Evolutionary conservation across 2,797 vertebrate species (phyloP).

Genomic region (Phaenicophaeus curvirostris): DNA sequence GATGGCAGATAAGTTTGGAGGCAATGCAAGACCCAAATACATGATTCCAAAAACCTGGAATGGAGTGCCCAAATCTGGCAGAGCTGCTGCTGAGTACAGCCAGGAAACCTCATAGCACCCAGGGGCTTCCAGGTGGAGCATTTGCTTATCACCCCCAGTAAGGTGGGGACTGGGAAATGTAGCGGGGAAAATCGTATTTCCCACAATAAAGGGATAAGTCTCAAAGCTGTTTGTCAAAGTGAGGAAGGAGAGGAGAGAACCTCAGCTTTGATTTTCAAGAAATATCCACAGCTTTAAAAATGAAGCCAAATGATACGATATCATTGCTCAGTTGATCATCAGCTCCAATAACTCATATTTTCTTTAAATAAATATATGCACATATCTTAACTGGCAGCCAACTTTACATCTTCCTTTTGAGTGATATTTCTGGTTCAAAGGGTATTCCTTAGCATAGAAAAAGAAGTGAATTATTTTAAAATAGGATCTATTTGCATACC

Average conservation of each 20-base stretch:
- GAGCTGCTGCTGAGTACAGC: neutral
- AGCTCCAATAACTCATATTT: neutral
- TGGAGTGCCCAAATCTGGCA: neutral
- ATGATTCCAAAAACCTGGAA: neutral
- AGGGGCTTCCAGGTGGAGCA: neutral
- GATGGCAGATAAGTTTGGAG: neutral
- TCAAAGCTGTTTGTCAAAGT: neutral
- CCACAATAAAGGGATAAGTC: neutral
- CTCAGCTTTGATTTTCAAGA: neutral
- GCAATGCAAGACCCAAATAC: neutral
- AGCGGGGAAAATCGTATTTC: neutral
- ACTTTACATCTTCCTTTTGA: neutral
- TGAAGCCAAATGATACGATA: neutral
- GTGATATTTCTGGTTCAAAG: constrained; percentile 8
- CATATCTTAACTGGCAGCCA: neutral
- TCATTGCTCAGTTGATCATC: neutral
- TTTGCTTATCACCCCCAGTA: fast-evolving
- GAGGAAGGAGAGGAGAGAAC: neutral
- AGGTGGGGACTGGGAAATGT: neutral
- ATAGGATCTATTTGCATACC: neutral
- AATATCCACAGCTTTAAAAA: neutral
- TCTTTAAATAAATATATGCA: neutral
- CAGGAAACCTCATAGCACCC: neutral
- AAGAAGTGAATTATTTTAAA: neutral
- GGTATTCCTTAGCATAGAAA: neutral